These are phyloP conservation scores for Eucera pruinosa DNA, from an alignment of 2,888 invertebrate genomes.

Conservation along the genomic window DNA sequence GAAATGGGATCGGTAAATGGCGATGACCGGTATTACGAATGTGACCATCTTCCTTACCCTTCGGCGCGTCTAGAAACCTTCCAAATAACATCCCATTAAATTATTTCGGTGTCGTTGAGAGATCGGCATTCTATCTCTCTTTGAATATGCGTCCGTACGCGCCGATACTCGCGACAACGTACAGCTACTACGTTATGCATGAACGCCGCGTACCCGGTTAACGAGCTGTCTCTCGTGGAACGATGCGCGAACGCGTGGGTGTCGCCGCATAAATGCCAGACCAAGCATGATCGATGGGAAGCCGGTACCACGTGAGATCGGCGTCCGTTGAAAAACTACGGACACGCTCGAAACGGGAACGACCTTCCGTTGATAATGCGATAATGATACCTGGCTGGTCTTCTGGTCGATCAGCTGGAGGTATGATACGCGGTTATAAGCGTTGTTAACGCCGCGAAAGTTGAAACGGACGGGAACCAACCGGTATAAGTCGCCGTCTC, in stretches of 20 bases:
- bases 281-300: conserved; percentile 56
- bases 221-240: conserved; percentile 75
- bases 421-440: conserved; percentile 5
- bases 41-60: conserved; percentile 21
- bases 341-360: conserved; percentile 31
- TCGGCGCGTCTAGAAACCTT: conserved; percentile 45
- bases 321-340: neutral
- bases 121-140: conserved; percentile 77
- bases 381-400: conserved; percentile 25
- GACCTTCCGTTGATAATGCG: conserved; percentile 46
- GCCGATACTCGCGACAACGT: conserved; percentile 31
- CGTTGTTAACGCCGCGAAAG: conserved; percentile 9
- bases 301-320: conserved; percentile 17
- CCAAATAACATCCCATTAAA: conserved; percentile 72
- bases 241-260: conserved; percentile 57
- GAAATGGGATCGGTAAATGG: conserved; percentile 62
- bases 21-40: conserved; percentile 61
- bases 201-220: conserved; percentile 73
- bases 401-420: neutral
- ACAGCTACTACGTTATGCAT: conserved; percentile 75
- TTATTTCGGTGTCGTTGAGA: conserved; percentile 74
- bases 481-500: conserved; percentile 17
- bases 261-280: conserved; percentile 55
- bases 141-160: conserved; percentile 8
- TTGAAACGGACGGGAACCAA: neutral